phyloP scores from a whole-genome alignment of 1,140 invertebrate species.

The Drosophila tsacasi region DNA sequence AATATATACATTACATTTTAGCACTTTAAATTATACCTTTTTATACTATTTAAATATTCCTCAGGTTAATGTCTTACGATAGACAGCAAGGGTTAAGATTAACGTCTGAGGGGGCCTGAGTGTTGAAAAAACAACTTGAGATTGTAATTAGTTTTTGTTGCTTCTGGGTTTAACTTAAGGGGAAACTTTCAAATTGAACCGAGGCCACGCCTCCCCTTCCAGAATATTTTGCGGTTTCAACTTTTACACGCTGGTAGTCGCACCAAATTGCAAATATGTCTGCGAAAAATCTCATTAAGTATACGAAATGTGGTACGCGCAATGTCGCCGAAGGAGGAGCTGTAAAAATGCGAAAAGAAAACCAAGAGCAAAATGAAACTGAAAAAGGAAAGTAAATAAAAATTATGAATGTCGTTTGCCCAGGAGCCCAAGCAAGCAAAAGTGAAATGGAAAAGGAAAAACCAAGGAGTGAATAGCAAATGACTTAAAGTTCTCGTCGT shows the following conservation, averaged over 20 bases:
- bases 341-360: conserved; percentile 51
- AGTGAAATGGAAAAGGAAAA: conserved; percentile 26
- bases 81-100: conserved; percentile 42
- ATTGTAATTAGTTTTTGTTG: conserved; percentile 84
- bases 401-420: conserved; percentile 77
- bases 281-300: conserved; percentile 80
- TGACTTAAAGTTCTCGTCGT: conserved; percentile 31
- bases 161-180: conserved; percentile 66
- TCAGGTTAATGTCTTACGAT: background rate
- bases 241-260: conserved; percentile 60
- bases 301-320: conserved; percentile 62
- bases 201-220: conserved; percentile 10
- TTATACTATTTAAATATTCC: background rate
- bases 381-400: conserved; percentile 71
- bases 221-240: conserved; percentile 69
- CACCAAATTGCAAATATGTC: conserved; percentile 76
- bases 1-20: background rate
- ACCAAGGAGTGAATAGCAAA: conserved; percentile 17
- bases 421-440: conserved; percentile 6
- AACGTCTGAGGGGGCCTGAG: conserved; percentile 36
- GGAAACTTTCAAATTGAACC: conserved; percentile 80
- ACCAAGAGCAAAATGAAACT: conserved; percentile 32
- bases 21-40: no score
- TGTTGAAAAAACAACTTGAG: conserved; percentile 83
- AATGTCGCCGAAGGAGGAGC: conserved; percentile 32